These are phyloP conservation scores for Pseudomyrmex pallidus DNA, from an alignment of 1,140 invertebrate species.

Conservation along the genomic window DNA sequence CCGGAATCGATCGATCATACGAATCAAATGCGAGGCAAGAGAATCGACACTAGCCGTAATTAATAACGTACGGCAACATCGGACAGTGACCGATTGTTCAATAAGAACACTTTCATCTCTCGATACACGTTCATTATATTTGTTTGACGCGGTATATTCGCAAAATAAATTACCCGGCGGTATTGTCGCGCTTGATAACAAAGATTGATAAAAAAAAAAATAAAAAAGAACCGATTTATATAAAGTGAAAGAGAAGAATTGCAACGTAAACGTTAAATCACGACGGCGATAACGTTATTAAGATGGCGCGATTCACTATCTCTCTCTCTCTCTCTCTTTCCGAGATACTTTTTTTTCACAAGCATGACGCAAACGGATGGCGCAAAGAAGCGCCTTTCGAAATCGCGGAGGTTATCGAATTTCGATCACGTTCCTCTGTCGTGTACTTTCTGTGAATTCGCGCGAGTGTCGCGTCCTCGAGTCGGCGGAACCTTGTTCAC, in stretches of 20 bases:
- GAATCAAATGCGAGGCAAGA: conserved; percentile 50
- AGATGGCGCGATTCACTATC: background rate
- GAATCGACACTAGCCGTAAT: conserved; percentile 50
- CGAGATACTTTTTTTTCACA: conserved; percentile 21
- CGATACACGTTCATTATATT: conserved; percentile 35
- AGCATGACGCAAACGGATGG: background rate
- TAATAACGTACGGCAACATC: conserved; percentile 36
- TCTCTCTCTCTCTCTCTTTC: conserved; percentile 1
- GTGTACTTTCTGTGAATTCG: conserved; percentile 69
- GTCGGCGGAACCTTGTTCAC: conserved; percentile 52
- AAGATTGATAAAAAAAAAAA: background rate
- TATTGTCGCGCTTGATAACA: too few species aligned
- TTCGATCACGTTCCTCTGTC: conserved; percentile 72
- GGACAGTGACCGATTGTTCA: conserved; percentile 52
- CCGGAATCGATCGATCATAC: conserved; percentile 43
- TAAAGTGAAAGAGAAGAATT: background rate
- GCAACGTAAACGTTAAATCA: conserved; percentile 8
- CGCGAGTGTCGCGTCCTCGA: conserved; percentile 59
- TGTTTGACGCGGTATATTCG: background rate
- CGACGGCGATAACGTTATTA: background rate
- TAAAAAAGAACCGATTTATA: background rate
- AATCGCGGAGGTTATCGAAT: conserved; percentile 70
- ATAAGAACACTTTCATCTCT: conserved; percentile 36
- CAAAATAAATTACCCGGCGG: conserved; percentile 18
- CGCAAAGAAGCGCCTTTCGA: conserved; percentile 21